Conservation (phyloP, 2,113 vertebrate genomes). For the Microtus pennsylvanicus region DNA sequence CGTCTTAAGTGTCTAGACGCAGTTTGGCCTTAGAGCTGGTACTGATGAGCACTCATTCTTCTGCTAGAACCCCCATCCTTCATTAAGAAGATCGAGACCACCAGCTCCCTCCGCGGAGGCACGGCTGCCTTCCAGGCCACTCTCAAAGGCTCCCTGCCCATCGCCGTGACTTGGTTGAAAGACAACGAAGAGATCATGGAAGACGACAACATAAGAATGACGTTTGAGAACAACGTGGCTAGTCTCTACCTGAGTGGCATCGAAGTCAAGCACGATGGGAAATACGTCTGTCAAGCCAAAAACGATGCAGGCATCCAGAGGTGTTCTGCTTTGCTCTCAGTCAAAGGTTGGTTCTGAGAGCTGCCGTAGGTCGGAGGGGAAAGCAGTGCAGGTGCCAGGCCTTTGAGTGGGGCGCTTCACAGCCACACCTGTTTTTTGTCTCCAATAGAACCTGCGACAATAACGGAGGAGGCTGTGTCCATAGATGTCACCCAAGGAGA, state of each 20-base stretch:
- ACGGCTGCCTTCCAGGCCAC: slow-evolving; percentile 92
- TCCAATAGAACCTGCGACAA: slow-evolving; percentile 95
- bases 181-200: slow-evolving; percentile 96
- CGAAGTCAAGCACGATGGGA: slow-evolving; percentile 93
- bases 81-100: slow-evolving; percentile 93
- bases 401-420: slow-evolving; percentile 42
- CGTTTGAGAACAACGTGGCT: slow-evolving; percentile 93
- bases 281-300: slow-evolving; percentile 97
- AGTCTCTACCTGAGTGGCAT: slow-evolving; percentile 92
- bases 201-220: slow-evolving; percentile 93
- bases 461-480: slow-evolving; percentile 94
- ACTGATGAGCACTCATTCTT: slow-evolving; percentile 74
- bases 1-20: not conserved
- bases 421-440: slow-evolving; percentile 77
- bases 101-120: slow-evolving; percentile 91
- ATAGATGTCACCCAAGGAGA: slow-evolving; percentile 98
- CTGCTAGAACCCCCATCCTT: slow-evolving; percentile 95
- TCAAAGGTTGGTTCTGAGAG: slow-evolving; percentile 94
- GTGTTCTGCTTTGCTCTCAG: slow-evolving; percentile 93
- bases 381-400: rapidly evolving
- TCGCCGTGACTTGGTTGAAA: slow-evolving; percentile 95
- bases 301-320: slow-evolving; percentile 97
- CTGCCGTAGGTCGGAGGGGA: not conserved
- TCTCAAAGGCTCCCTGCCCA: slow-evolving; percentile 95
- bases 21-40: slow-evolving; percentile 1